A percentile compares a stretch with the other conserved stretches of the same genome.
These are phyloP conservation scores for Zophobas atratus DNA, from an alignment of 1,140 invertebrate genomes.

Conservation along the genomic window DNA sequence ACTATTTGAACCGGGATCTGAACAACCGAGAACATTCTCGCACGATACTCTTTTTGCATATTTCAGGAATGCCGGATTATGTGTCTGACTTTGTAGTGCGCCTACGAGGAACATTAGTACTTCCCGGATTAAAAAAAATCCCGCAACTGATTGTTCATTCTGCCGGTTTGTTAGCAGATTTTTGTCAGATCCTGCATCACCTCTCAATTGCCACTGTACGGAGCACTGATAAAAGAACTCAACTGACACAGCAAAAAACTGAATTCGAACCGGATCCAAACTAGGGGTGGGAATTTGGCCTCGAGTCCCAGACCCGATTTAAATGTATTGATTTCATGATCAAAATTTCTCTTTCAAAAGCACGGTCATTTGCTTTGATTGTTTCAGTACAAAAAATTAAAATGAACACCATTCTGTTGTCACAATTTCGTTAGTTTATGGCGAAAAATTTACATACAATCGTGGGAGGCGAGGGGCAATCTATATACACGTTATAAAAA, in stretches of 20 bases:
- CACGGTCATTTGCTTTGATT: not conserved
- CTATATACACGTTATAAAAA: not conserved
- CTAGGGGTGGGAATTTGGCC: slow-evolving; percentile 2
- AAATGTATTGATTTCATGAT: slow-evolving; percentile 17
- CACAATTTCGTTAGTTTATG: not conserved
- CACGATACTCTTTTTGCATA: not conserved
- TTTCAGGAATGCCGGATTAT: not conserved
- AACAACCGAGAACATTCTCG: too few species aligned
- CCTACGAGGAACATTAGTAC: too few species aligned
- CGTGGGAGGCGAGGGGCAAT: not conserved
- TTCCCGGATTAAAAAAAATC: too few species aligned
- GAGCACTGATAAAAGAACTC: not conserved
- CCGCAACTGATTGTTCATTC: too few species aligned
- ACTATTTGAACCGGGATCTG: not conserved
- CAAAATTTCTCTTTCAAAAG: slow-evolving; percentile 8
- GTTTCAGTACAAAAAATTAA: not conserved
- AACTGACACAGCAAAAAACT: slow-evolving; percentile 14
- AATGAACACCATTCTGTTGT: not conserved
- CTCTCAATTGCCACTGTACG: not conserved
- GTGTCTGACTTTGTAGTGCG: too few species aligned
- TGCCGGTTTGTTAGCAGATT: not conserved
- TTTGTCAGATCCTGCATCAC: not conserved
- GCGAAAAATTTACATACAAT: slow-evolving; percentile 1
- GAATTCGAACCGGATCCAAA: slow-evolving; percentile 15
- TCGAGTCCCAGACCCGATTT: not conserved